A percentile compares a stretch with the other conserved stretches of the same genome.
phyloP scores from a whole-genome alignment of 2,797 vertebrate genomes.

The Apogon hyalosoma region DNA sequence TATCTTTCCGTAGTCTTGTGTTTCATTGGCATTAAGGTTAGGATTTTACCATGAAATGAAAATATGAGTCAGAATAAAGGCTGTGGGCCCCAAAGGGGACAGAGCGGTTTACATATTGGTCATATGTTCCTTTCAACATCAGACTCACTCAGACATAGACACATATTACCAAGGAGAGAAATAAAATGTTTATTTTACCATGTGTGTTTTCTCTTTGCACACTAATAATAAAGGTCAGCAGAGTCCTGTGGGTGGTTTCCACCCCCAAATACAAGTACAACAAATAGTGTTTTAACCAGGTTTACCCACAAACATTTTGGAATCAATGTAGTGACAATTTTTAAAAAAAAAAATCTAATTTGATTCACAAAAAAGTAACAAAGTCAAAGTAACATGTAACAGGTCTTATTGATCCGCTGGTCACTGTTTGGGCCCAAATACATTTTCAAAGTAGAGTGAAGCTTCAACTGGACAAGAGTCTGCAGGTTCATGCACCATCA shows the following conservation, averaged over 20 bases:
- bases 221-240: conserved; percentile 76
- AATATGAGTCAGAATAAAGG: no score
- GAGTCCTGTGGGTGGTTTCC: conserved; percentile 66
- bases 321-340: conserved; percentile 70
- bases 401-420: conserved; percentile 54
- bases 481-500: conserved; percentile 36
- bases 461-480: conserved; percentile 30
- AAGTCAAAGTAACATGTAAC: conserved; percentile 67
- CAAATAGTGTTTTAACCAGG: conserved; percentile 67
- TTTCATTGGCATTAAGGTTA: no score
- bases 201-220: conserved; percentile 66
- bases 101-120: background rate
- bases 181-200: conserved; percentile 83
- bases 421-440: conserved; percentile 47
- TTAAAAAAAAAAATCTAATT: conserved; percentile 43
- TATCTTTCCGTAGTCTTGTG: no score
- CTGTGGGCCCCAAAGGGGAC: background rate
- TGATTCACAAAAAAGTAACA: conserved; percentile 57
- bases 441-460: conserved; percentile 33
- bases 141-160: conserved; percentile 38
- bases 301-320: conserved; percentile 71
- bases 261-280: conserved; percentile 68
- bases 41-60: no score
- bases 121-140: background rate
- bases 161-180: conserved; percentile 72